Conservation (phyloP, 2,888 invertebrate genomes). For the Epirrita christyi region DNA sequence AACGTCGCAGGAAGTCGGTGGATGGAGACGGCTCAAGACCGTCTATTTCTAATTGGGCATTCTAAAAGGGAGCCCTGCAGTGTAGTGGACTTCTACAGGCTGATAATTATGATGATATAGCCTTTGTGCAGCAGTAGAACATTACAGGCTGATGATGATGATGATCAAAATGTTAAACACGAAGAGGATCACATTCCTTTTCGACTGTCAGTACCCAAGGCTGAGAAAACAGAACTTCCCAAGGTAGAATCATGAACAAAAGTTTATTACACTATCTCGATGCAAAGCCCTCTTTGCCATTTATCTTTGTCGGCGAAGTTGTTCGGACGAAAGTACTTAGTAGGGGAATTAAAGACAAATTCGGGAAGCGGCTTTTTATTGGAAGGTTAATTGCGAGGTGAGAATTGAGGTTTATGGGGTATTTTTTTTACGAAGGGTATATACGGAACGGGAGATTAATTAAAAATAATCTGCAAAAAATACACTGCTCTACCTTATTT, state of each 20-base stretch:
- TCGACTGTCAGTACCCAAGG: conserved; percentile 30
- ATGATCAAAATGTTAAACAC: too few species aligned
- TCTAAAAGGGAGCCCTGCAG: too few species aligned
- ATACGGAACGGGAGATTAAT: neutral
- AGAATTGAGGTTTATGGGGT: conserved; percentile 22
- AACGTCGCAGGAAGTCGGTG: too few species aligned
- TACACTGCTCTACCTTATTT: too few species aligned
- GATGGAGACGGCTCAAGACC: too few species aligned
- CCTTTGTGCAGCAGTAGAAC: too few species aligned
- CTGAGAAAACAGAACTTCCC: conserved; percentile 48
- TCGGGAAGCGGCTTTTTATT: conserved; percentile 47
- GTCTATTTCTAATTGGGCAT: too few species aligned
- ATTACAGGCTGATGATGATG: too few species aligned
- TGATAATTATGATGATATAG: too few species aligned
- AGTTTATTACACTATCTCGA: conserved; percentile 69
- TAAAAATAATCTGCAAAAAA: neutral
- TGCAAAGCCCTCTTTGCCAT: conserved; percentile 61
- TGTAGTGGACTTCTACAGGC: too few species aligned
- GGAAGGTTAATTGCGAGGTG: conserved; percentile 44
- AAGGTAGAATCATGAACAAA: conserved; percentile 56
- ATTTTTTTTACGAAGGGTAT: neutral
- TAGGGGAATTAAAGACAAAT: conserved; percentile 65
- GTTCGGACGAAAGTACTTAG: conserved; percentile 62
- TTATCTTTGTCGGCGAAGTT: conserved; percentile 67
- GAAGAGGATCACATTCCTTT: too few species aligned